Percentiles rank a stretch among this genome's conserved stretches.
Conservation (phyloP, 2,888 invertebrate species). For the Sicus ferrugineus region DNA sequence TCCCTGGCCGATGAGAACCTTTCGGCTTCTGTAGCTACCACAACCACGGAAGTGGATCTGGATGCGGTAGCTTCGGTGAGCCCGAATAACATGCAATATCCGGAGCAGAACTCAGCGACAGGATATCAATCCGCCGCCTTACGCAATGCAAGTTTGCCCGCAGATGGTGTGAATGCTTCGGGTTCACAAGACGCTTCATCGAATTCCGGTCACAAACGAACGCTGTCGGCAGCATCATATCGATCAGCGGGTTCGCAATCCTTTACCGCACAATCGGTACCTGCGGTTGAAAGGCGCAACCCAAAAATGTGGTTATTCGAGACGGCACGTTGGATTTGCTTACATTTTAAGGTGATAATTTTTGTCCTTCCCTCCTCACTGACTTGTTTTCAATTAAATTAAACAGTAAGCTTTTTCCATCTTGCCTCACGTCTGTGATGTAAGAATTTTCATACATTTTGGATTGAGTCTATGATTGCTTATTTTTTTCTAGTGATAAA, state of each 20-base stretch:
- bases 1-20: constrained; percentile 48
- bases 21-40: constrained; percentile 58
- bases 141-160: background rate
- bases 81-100: constrained; percentile 31
- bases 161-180: background rate
- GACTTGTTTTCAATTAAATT: too few relatives aligned
- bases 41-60: constrained; percentile 59
- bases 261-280: constrained; percentile 29
- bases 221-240: constrained; percentile 53
- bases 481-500: too few relatives aligned
- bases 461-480: too few relatives aligned
- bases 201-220: constrained; percentile 49
- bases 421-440: too few relatives aligned
- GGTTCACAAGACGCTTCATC: constrained; percentile 1
- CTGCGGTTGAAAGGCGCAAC: constrained; percentile 44
- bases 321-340: constrained; percentile 52
- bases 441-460: too few relatives aligned
- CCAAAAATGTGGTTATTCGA: constrained; percentile 51
- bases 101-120: background rate
- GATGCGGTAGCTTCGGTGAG: constrained; percentile 45
- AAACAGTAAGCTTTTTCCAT: too few relatives aligned
- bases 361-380: too few relatives aligned
- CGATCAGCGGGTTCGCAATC: constrained; percentile 53
- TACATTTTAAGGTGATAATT: constrained; percentile 54
- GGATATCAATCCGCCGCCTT: background rate